Conservation (phyloP, 2,888 invertebrate species). For the Aricia artaxerxes region DNA sequence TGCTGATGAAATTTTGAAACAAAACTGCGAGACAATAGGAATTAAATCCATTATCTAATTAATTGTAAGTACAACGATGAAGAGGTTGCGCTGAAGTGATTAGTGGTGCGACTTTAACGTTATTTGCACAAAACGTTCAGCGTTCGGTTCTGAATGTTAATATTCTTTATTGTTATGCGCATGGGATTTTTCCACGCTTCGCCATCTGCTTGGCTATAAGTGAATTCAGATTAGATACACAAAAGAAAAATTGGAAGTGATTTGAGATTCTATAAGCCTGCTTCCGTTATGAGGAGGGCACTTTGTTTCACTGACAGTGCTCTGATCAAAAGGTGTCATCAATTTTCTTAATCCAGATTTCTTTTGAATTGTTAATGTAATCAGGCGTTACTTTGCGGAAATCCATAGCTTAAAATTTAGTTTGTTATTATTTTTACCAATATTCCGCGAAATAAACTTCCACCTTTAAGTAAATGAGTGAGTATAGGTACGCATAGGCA, state of each 20-base stretch:
- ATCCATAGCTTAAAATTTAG: too few species aligned
- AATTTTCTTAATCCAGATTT: constrained; percentile 2
- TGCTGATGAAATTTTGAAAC: not conserved
- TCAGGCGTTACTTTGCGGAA: too few species aligned
- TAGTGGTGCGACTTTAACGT: not conserved
- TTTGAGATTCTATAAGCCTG: constrained; percentile 5
- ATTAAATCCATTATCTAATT: not conserved
- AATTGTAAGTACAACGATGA: not conserved
- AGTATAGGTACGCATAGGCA: too few species aligned
- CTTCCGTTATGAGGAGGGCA: not conserved
- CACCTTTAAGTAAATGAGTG: too few species aligned
- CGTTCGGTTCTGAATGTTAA: constrained; percentile 25
- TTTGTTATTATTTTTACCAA: too few species aligned
- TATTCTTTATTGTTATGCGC: constrained; percentile 31
- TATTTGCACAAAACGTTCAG: constrained; percentile 13
- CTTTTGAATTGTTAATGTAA: too few species aligned
- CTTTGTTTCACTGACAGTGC: constrained; percentile 9
- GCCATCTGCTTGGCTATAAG: constrained; percentile 19
- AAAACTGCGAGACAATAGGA: not conserved
- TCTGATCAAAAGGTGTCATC: not conserved
- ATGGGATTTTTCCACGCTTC: constrained; percentile 27
- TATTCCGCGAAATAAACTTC: too few species aligned
- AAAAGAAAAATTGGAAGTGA: constrained; percentile 23
- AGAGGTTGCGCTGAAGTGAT: not conserved
- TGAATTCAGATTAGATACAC: constrained; percentile 19